phyloP scores from a whole-genome alignment of 2,888 invertebrate genomes.

The Tetramorium bicarinatum region DNA sequence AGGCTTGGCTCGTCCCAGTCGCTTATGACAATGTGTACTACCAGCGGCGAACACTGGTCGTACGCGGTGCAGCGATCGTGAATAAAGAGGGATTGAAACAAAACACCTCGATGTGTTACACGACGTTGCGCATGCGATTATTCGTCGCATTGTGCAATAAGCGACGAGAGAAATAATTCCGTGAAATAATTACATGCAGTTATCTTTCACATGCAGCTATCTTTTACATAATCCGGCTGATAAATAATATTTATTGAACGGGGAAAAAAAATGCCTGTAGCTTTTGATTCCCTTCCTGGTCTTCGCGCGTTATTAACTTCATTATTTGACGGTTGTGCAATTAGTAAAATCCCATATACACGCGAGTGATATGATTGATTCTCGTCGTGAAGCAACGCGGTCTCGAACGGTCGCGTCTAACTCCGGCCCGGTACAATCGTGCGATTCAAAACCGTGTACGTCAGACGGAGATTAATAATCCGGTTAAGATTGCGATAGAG shows the following conservation, averaged over 20 bases:
- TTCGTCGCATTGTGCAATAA: background rate
- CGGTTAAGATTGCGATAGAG: constrained; percentile 48
- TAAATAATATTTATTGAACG: background rate
- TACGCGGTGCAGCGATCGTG: constrained; percentile 42
- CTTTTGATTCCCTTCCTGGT: constrained; percentile 23
- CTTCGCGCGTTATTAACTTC: constrained; percentile 22
- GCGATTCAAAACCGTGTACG: constrained; percentile 44
- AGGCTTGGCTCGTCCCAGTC: constrained; percentile 53
- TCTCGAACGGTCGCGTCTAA: constrained; percentile 46
- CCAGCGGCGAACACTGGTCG: constrained; percentile 62
- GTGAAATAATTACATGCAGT: background rate
- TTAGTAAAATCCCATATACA: constrained; percentile 39
- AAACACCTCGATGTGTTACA: constrained; percentile 15
- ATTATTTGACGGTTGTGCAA: constrained; percentile 36
- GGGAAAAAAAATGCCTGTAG: background rate
- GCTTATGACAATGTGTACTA: constrained; percentile 75
- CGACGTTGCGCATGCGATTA: constrained; percentile 5
- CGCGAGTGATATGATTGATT: constrained; percentile 42
- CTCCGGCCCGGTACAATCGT: constrained; percentile 36
- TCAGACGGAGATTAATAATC: constrained; percentile 56
- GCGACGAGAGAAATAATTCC: background rate
- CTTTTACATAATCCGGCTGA: constrained; percentile 28
- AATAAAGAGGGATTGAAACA: background rate
- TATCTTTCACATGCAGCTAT: constrained; percentile 46
- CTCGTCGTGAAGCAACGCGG: constrained; percentile 52